Base-by-base conservation (phyloP, 2,113 vertebrate species). In the Brachypteracias leptosomus region DNA sequence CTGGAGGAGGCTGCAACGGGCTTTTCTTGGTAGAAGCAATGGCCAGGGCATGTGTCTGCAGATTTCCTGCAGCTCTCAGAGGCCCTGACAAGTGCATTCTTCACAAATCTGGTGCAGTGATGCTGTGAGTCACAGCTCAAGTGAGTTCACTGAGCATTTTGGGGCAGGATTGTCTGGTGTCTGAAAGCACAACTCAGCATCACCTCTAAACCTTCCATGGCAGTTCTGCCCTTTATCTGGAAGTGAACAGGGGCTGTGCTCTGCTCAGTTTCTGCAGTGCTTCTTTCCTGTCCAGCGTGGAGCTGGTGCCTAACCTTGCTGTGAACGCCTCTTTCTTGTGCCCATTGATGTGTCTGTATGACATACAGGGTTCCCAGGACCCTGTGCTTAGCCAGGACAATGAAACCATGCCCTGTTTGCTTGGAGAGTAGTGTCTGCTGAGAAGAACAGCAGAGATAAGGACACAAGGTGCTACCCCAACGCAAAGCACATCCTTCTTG, bases 91-190 rank as follows among this genome's bases (percentile, higher is more conserved):
- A 63, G 62, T 15, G 4, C 28, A 5, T 12, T 63, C 62, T 12
- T 4, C 12, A 3, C 33, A 3, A 9, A 5, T 44, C 33, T 5
- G 31, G 59, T 14, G 46, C 58, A 40, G 58, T 1, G 2, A 5
- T 33, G 59, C 65, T 13, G 42, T 4, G 46, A 57, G 28, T 18
- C 54, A 4, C n/a, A 29, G 40, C 68, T 26, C 1, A 3, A 12
- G 9, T 16, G 8, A 29, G 29, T 29, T 78, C 76, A 20, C 14
- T 2, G 35, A 35, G 40, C 0, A 1, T n/a, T 72, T n/a, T 25
- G 55, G 44, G 49, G 29, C 31, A 28, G 78, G 62, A 33, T 11
- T 65, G 44, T 11, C 35, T 38, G 1, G 2, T 46, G 13, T 18
- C 31, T 12, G 25, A 55, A n/a, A 49, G 35, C 7, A 17, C 55